A percentile compares a stretch with the other conserved stretches of the same genome.
Conservation (phyloP, 1,140 invertebrate genomes). For the Stegodyphus mimosarum region DNA sequence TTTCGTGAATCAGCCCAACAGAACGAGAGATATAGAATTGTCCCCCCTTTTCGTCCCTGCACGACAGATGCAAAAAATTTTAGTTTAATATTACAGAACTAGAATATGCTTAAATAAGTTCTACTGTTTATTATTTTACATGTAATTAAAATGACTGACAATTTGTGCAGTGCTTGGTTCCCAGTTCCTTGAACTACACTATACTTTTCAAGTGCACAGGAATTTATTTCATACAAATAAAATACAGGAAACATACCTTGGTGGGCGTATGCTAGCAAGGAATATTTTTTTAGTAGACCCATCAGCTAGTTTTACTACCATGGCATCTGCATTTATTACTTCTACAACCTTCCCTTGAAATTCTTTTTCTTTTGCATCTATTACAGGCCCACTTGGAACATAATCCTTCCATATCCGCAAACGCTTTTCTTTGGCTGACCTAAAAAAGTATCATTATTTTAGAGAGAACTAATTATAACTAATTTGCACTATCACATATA, state of each 20-base stretch:
- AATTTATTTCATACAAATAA: background rate
- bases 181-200: no score
- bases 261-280: constrained; percentile 93
- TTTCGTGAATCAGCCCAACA: no score
- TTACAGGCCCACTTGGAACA: constrained; percentile 63
- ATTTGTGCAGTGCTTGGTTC: background rate
- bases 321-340: constrained; percentile 92
- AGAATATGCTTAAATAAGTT: no score
- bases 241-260: constrained; percentile 74
- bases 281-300: constrained; percentile 91
- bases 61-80: no score
- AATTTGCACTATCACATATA: no score
- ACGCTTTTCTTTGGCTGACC: constrained; percentile 86
- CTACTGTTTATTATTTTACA: no score
- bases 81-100: no score
- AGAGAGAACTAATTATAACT: no score
- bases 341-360: constrained; percentile 90
- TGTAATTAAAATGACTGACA: background rate
- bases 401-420: constrained; percentile 91
- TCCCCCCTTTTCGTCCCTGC: no score
- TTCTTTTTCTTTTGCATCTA: constrained; percentile 81
- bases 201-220: no score
- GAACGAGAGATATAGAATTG: no score
- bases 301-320: constrained; percentile 85
- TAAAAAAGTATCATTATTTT: constrained; percentile 52